These are phyloP conservation scores for Nasonia oneida DNA, from an alignment of 2,888 invertebrate species.

Conservation along the genomic window DNA sequence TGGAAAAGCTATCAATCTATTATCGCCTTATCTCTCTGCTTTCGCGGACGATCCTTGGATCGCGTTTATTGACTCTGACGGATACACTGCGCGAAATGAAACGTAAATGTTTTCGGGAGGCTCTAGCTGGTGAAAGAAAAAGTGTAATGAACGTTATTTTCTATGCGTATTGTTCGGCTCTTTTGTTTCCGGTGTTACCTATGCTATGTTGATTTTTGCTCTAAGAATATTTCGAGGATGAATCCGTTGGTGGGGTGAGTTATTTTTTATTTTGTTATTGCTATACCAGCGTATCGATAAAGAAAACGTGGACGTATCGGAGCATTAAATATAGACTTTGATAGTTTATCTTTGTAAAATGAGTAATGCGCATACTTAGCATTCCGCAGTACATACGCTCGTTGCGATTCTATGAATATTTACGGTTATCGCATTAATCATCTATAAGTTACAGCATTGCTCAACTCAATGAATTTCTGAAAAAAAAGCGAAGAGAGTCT, in stretches of 20 bases:
- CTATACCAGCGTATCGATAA: too few species aligned
- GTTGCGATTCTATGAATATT: background rate
- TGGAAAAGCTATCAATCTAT: constrained; percentile 47
- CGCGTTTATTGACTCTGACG: constrained; percentile 27
- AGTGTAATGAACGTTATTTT: background rate
- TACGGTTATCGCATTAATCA: background rate
- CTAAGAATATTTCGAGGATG: background rate
- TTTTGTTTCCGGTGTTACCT: background rate
- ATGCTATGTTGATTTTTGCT: too few species aligned
- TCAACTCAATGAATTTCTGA: background rate
- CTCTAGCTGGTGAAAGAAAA: background rate
- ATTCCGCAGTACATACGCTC: background rate
- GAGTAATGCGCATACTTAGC: background rate
- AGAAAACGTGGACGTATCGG: background rate
- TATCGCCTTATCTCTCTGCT: constrained; percentile 14
- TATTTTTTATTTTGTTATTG: too few species aligned
- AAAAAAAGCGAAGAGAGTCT: background rate
- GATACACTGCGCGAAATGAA: background rate
- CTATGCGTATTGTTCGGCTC: background rate
- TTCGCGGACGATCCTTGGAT: background rate
- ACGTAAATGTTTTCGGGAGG: background rate
- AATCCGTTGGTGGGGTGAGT: background rate
- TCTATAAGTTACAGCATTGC: background rate
- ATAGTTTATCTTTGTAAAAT: background rate
- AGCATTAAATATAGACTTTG: background rate